Conservation (phyloP, 2,888 invertebrate species). For the Mamestra brassicae region DNA sequence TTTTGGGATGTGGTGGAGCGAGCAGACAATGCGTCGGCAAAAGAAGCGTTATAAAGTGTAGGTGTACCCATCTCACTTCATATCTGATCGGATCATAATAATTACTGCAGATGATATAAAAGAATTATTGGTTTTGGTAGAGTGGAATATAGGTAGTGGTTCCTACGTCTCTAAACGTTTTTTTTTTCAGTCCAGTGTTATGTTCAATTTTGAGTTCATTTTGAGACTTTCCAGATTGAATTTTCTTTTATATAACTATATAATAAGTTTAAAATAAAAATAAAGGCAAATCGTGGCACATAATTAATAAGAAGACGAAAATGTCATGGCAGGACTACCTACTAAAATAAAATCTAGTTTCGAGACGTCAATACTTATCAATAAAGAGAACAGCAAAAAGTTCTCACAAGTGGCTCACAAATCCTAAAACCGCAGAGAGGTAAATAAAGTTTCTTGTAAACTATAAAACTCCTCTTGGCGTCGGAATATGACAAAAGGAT, state of each 20-base stretch:
- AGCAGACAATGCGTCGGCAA: constrained; percentile 90
- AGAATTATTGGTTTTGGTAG: constrained; percentile 29
- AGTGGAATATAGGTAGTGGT: constrained; percentile 33
- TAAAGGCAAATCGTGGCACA: not conserved
- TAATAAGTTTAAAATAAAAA: not conserved
- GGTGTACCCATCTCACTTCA: constrained; percentile 68
- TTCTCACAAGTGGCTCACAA: not conserved
- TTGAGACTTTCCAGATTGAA: no score
- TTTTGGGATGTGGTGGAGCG: constrained; percentile 88
- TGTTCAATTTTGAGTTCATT: not conserved
- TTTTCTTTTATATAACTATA: not conserved
- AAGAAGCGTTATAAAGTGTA: constrained; percentile 73
- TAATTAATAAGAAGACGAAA: not conserved
- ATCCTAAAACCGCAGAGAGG: constrained; percentile 34
- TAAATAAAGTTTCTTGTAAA: constrained; percentile 33
- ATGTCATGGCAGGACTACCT: not conserved
- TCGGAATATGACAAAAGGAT: constrained; percentile 51
- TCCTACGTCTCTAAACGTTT: not conserved
- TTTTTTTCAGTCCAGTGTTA: not conserved
- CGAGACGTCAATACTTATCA: not conserved
- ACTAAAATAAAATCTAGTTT: not conserved
- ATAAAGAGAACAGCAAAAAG: not conserved
- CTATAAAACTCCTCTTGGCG: constrained; percentile 32
- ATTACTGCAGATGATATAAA: constrained; percentile 56
- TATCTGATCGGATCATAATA: constrained; percentile 76